These are phyloP conservation scores for Anser brachyrhynchus DNA, from an alignment of 2,113 vertebrate species.

Conservation along the genomic window DNA sequence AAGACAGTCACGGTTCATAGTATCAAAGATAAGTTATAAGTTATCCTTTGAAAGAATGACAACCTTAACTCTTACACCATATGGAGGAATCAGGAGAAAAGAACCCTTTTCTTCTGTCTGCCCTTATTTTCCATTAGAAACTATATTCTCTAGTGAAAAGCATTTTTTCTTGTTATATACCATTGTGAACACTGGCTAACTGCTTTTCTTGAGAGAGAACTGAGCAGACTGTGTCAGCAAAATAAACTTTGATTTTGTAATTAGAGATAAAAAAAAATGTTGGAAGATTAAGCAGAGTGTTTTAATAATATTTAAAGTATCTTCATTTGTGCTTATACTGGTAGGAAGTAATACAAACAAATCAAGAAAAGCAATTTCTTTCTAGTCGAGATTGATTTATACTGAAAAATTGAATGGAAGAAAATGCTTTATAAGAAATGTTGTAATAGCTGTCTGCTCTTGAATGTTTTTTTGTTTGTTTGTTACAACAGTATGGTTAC, in stretches of 20 bases:
- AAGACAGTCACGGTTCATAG: background rate
- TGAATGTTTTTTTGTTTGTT: background rate
- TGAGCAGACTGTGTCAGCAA: background rate
- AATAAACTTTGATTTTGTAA: background rate
- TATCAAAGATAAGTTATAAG: background rate
- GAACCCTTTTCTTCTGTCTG: background rate
- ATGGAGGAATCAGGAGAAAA: background rate
- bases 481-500: background rate
- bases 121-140: background rate
- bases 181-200: background rate
- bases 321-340: background rate
- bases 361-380: background rate
- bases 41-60: background rate
- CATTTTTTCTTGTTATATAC: background rate
- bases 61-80: background rate
- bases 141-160: background rate
- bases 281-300: background rate
- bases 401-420: background rate
- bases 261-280: background rate
- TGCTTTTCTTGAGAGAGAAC: background rate
- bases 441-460: background rate
- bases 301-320: background rate
- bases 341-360: background rate
- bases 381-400: background rate
- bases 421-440: background rate